Evolutionary conservation across 2,113 vertebrate species (phyloP), one percentile per base, ranked within the genome.

Genomic region (Siphamia tubifer): DNA sequence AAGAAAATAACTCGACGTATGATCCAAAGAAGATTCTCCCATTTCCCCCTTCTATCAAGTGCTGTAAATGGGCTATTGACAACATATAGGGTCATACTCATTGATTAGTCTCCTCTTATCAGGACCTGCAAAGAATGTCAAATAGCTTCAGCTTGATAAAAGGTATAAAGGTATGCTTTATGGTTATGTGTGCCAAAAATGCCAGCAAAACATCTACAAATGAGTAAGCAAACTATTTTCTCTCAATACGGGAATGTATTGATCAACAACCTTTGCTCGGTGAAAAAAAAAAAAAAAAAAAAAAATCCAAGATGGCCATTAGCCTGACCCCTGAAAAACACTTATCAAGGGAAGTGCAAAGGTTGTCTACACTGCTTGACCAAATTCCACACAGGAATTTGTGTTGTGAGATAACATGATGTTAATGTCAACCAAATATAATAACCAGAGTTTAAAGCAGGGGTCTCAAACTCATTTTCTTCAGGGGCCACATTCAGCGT

Each of bases 371-470:
- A 27, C 27, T 57, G 74, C 69, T 54, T 28, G 6, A 27, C 28
- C 60, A 63, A 43, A 83, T 75, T 79, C 79, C 58, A 81, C 60
- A 77, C 63, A 30, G 61, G 51, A 43, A 55, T 76, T 21, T 68
- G 63, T 28, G 4, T 19, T 3, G 6, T 13, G 24, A 72, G 61
- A 82, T 86, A 82, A 13, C 31, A 5, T 23, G 25, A 48, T 21
- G 24, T 77, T 73, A 67, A 67, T 47, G 19, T 62, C 47, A 69
- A n/a, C n/a, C n/a, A n/a, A n/a, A n/a, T n/a, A n/a, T n/a, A n/a
- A n/a, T n/a, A n/a, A n/a, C n/a, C n/a, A n/a, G n/a, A n/a, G n/a
- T n/a, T n/a, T n/a, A 48, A 0, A 28, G 20, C 21, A n/a, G n/a
- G n/a, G n/a, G n/a, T n/a, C n/a, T n/a, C n/a, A n/a, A n/a, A n/a